Percentiles rank a stretch among this genome's conserved stretches.
Conservation (phyloP, 2,797 vertebrate species). For the Sebastes hubbsi region DNA sequence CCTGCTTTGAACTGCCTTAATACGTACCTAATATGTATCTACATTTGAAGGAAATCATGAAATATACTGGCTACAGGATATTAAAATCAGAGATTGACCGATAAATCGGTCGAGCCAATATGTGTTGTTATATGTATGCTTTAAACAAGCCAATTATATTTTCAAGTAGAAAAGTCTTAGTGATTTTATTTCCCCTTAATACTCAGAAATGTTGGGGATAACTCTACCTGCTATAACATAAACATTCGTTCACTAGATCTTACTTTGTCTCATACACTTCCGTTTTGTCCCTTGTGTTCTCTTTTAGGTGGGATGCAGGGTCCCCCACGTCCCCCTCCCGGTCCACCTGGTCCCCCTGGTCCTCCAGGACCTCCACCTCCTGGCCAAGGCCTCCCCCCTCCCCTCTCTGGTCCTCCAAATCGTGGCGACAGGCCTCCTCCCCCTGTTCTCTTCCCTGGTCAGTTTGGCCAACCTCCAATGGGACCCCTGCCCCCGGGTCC, state of each 20-base stretch:
- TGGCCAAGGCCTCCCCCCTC: constrained; percentile 94
- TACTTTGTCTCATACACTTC: neutral
- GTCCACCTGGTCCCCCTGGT: constrained; percentile 89
- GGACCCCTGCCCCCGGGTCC: constrained; percentile 90
- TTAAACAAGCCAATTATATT: neutral
- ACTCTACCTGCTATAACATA: neutral
- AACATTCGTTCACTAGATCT: neutral
- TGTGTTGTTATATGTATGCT: neutral
- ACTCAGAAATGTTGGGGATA: neutral
- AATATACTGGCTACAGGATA: neutral
- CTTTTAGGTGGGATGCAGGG: constrained; percentile 82
- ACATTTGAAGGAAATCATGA: neutral
- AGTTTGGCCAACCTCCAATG: constrained; percentile 95
- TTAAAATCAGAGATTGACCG: neutral
- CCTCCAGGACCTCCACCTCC: constrained; percentile 96
- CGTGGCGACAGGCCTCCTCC: constrained; percentile 96
- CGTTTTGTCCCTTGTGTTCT: constrained; percentile 12
- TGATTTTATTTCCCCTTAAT: neutral
- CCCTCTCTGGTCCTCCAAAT: constrained; percentile 93
- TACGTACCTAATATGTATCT: neutral
- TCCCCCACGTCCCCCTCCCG: constrained; percentile 91
- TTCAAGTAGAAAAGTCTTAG: neutral
- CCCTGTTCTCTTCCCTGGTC: constrained; percentile 96
- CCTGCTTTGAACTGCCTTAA: constrained; percentile 30
- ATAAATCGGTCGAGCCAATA: neutral